Conservation (phyloP, 1,140 invertebrate species). For the Nasonia giraulti region DNA sequence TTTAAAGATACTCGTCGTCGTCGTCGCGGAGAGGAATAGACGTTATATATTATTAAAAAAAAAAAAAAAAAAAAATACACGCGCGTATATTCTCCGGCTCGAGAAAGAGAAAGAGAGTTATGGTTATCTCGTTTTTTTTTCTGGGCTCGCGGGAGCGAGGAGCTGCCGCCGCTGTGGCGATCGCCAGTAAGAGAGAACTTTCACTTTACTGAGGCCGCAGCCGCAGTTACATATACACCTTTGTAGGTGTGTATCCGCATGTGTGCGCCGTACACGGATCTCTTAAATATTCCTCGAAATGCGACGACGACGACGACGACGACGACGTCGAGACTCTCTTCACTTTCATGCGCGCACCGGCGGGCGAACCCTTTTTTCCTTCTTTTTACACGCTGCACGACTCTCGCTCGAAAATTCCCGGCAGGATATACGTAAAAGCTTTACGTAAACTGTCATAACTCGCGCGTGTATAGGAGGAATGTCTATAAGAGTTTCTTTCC, state of each 20-base stretch:
- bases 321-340: constrained; percentile 53
- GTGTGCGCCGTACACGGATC: constrained; percentile 14
- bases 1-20: background rate
- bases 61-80: background rate
- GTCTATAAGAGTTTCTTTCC: background rate
- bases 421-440: background rate
- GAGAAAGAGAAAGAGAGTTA: constrained; percentile 24
- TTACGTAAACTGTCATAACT: background rate
- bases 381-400: background rate
- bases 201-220: constrained; percentile 62
- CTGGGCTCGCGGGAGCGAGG: background rate
- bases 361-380: background rate
- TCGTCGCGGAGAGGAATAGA: background rate
- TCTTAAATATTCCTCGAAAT: constrained; percentile 61
- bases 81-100: background rate
- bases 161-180: background rate
- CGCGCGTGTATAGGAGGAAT: background rate
- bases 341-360: constrained; percentile 59
- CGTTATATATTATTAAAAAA: background rate
- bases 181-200: constrained; percentile 55
- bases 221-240: background rate
- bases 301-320: background rate
- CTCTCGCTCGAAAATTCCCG: background rate
- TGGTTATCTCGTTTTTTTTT: constrained; percentile 21
- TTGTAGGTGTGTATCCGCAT: background rate